Evolutionary conservation across 2,113 vertebrate genomes (phyloP).

Genomic region (Larimichthys polyactis): DNA sequence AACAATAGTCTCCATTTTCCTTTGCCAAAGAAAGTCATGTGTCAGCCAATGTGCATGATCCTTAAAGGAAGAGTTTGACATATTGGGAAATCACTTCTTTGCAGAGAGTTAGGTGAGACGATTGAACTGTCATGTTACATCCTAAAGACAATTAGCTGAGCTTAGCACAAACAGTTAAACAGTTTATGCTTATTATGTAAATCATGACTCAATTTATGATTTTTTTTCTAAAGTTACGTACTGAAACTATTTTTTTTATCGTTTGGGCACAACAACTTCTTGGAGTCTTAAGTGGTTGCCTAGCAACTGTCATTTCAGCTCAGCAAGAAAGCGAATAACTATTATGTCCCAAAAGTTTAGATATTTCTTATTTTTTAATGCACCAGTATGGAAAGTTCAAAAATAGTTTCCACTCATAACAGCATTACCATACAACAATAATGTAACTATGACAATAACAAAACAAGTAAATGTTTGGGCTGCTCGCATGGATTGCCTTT

Average conservation of each 20-base stretch:
- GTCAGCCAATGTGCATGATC: neutral
- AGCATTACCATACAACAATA: neutral
- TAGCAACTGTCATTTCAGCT: neutral
- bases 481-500: neutral
- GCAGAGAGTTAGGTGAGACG: neutral
- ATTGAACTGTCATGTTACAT: neutral
- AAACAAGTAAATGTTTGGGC: neutral
- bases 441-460: neutral
- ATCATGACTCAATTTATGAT: too few species aligned
- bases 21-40: neutral
- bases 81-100: neutral
- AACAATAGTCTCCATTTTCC: neutral
- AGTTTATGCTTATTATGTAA: too few species aligned
- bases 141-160: neutral
- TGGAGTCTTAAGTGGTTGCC: neutral
- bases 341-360: too few species aligned
- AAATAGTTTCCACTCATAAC: neutral
- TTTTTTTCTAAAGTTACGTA: too few species aligned
- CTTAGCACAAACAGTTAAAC: neutral
- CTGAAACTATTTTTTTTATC: too few species aligned
- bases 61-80: neutral
- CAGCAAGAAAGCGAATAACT: too few species aligned
- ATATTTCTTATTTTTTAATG: neutral
- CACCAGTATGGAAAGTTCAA: neutral
- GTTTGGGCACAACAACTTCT: too few species aligned